Percentiles rank a stretch among this genome's conserved stretches.
phyloP scores from a whole-genome alignment of 2,888 invertebrate genomes.

The Dynastes hyllus region DNA sequence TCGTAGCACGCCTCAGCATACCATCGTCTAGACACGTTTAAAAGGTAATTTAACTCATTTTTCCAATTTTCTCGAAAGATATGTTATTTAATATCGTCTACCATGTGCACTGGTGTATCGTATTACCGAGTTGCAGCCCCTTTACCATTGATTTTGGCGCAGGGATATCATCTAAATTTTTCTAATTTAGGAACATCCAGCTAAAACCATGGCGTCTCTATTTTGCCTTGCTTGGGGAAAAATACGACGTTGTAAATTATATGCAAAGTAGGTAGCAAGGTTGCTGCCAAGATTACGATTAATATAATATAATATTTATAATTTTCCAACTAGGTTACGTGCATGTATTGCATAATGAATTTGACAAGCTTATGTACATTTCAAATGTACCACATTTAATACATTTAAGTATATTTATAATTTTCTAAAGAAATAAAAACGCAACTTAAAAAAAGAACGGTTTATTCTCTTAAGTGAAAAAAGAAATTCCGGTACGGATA shows the following conservation, averaged over 20 bases:
- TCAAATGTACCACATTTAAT: too few relatives aligned
- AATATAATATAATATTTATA: too few relatives aligned
- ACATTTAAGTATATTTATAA: too few relatives aligned
- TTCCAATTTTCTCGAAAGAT: not conserved
- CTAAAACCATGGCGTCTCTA: not conserved
- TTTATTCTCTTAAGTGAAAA: too few relatives aligned
- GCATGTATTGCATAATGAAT: too few relatives aligned
- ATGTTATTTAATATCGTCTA: conserved; percentile 12
- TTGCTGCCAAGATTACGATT: not conserved
- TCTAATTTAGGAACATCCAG: not conserved
- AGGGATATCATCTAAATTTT: not conserved
- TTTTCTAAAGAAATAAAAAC: too few relatives aligned
- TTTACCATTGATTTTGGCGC: not conserved
- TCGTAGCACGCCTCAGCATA: too few relatives aligned
- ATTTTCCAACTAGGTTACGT: too few relatives aligned
- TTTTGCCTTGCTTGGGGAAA: not conserved
- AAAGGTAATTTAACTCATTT: conserved; percentile 14
- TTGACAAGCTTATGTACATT: too few relatives aligned
- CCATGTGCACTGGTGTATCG: conserved; percentile 3
- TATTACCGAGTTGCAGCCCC: not conserved
- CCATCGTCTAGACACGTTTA: not conserved
- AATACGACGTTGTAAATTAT: not conserved
- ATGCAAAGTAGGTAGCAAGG: not conserved
- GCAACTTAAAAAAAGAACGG: too few relatives aligned
- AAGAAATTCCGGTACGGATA: too few relatives aligned